Evolutionary conservation across 1,140 invertebrate genomes (phyloP), one percentile per base, ranked within the genome.

Genomic region (Pectinophora gossypiella): DNA sequence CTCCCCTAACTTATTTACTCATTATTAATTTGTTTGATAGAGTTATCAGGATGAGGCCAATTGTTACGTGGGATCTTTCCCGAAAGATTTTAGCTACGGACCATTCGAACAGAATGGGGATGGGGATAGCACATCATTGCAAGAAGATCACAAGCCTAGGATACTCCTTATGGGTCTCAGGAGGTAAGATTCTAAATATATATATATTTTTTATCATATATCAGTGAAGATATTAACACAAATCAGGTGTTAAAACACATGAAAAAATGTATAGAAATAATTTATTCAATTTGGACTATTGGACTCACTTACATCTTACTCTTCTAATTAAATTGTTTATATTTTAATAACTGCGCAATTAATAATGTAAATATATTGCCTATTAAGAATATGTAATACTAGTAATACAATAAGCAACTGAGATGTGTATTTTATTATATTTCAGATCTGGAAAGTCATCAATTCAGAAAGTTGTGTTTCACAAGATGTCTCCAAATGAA

Each of bases 401-500:
- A n/a, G n/a, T n/a, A n/a, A n/a, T n/a, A n/a, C n/a, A n/a, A n/a
- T n/a, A n/a, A n/a, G n/a, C n/a, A n/a, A n/a, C n/a, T n/a, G 22
- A 23, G 10, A 23, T 23, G n/a, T 32, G 27, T n/a, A 32, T 32
- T 3, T 20, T 48, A 2, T 48, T 48, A 63, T 62, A 13, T 89
- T 90, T 56, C 71, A 98, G 98, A 79, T 99, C 98, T 85, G 99
- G 99, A 53, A 99, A 99, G 89, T 99, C 98, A n/a, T 99, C 98
- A 1, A 99, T 99, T 76, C 97, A 99, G 83, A 99, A 99, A 91
- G 99, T 99, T 6, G 98, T 99, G 10, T 99, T 99, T 88, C 98
- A 99, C 76, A 99, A 99, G 90, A 99, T 99, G 96, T 98, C 98
- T 9, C 99, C 99, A 6, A 99, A 99, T 89, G 98, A 99, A 89